Base-by-base conservation (phyloP, 1,140 invertebrate species). In the Lethrus apterus region DNA sequence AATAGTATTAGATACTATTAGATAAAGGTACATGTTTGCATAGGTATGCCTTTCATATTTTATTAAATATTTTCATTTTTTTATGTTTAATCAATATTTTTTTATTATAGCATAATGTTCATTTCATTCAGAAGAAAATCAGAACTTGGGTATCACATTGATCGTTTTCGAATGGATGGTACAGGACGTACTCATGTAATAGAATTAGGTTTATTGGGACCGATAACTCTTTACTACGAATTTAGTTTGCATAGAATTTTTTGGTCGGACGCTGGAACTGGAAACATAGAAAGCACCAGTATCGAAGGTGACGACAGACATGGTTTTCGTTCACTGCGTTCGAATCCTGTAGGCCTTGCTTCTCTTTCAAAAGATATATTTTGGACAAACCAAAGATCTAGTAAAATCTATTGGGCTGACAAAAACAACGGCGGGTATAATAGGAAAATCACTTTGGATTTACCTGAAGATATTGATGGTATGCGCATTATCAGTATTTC, bases 41-140 rank as follows among this genome's bases (percentile, higher is more conserved):
- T n/a, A n/a, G n/a, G n/a, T n/a, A n/a, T n/a, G n/a, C n/a, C n/a
- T n/a, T n/a, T n/a, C n/a, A n/a, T n/a, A n/a, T n/a, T n/a, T n/a
- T n/a, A n/a, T n/a, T n/a, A n/a, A n/a, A n/a, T n/a, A n/a, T 7
- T n/a, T n/a, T n/a, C n/a, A 7, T 26, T 26, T 26, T 26, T 26
- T 7, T 26, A 26, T 26, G 24, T 26, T 26, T 7, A 26, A n/a
- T 26, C 7, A 26, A 26, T n/a, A 7, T 7, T 26, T n/a, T 26
- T n/a, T 26, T 26, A 7, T n/a, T 26, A n/a, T 11, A 82, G 79
- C 9, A 57, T 73, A n/a, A 77, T 86, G 73, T 78, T 79, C 44
- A 71, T 86, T 0, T 76, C 79, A 0, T 68, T 83, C 9, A 55
- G 63, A 44, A 69, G 70, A 5, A 54, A 48, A 4, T 58, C 63